Evolutionary conservation across 2,888 invertebrate genomes (phyloP), one percentile per base, ranked within the genome.

Genomic region (Sisyra terminalis): DNA sequence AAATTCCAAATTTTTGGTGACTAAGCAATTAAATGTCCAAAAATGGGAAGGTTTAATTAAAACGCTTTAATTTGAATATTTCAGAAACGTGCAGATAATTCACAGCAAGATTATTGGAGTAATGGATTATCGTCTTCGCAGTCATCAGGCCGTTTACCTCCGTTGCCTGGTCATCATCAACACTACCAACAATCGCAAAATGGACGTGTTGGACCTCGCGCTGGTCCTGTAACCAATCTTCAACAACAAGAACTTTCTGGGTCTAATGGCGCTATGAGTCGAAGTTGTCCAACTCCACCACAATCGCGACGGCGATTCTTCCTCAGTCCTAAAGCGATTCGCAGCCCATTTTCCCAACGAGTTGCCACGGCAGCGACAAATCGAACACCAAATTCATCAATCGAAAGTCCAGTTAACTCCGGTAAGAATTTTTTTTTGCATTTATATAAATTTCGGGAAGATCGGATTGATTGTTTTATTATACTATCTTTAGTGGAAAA

Each of bases 251-350:
- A 24, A 7, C 24, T 24, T 24, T 24, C 24, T 24, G 50, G 50
- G 64, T 29, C 24, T 13, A 18, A 39, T 64, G 63, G 67, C 61
- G 73, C 63, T 59, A 72, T 74, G 70, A 70, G 72, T 15, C 72
- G 82, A 59, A 80, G 81, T 66, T 86, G 85, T 55, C 85, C 86
- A 37, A 86, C 86, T 39, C 86, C 87, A 37, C 83, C 83, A 1
- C 78, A 79, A 52, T 68, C 59, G 8, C 71, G 84, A 51, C 75
- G 82, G 60, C 76, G 81, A 63, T 82, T 86, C 64, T 84, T 87
- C 64, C 71, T 85, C 37, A 85, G 83, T 53, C 80, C 86, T 8
- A 85, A 84, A 60, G 79, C 78, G 18, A 63, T 87, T 46, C 70
- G 83, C 47, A 85, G 78, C 60, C 82, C 85, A n/a, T 80, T 85